Conservation (phyloP, 1,140 invertebrate species). For the Rhyacophila brunnea region DNA sequence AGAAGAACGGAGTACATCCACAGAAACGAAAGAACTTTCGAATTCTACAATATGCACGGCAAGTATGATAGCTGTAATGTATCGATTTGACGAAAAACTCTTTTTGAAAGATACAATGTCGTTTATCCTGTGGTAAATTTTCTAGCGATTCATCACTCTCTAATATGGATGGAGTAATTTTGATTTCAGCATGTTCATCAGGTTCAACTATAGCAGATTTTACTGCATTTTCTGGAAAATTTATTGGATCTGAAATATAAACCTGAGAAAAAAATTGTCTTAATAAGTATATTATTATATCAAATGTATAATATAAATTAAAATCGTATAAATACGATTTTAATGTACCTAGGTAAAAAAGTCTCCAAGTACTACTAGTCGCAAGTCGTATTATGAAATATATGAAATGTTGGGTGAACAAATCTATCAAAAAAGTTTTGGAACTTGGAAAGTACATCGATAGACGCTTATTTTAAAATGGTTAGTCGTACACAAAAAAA, state of each 20-base stretch:
- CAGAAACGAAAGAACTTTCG: background rate
- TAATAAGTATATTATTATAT: no score
- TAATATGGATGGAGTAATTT: background rate
- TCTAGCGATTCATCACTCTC: background rate
- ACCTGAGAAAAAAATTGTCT: background rate
- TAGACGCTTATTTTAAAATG: no score
- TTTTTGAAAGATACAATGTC: background rate
- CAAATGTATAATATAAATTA: no score
- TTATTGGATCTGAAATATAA: background rate
- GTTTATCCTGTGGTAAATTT: background rate
- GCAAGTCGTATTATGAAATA: no score
- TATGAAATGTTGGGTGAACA: background rate
- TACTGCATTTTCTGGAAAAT: background rate
- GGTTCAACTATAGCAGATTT: background rate
- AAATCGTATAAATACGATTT: no score
- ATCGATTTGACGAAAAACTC: background rate
- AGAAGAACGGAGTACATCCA: slow-evolving; percentile 1
- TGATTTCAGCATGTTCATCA: background rate
- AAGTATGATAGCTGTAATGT: slow-evolving; percentile 4
- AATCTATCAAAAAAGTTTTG: no score
- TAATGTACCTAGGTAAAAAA: no score
- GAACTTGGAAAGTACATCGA: no score
- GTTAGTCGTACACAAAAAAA: no score
- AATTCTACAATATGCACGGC: background rate
- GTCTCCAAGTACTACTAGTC: no score